Evolutionary conservation across 2,888 invertebrate species (phyloP), one percentile per base, ranked within the genome.

Genomic region (Slavum lentiscoides): DNA sequence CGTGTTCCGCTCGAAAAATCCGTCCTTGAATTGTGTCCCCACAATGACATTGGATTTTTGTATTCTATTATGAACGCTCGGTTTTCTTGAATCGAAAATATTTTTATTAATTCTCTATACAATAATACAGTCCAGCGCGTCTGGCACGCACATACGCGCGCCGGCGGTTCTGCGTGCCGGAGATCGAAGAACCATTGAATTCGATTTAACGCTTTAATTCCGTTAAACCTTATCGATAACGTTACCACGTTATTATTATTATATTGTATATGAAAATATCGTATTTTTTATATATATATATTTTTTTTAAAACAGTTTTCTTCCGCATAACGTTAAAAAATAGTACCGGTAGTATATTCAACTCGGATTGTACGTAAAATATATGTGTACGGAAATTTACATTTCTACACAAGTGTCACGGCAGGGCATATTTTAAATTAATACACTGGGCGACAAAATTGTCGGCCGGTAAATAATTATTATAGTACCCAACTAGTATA

Each of bases 161-260:
- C n/a, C n/a, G n/a, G n/a, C n/a, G n/a, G n/a, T n/a, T n/a, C n/a
- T n/a, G n/a, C n/a, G n/a, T n/a, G 30, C 30, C 30, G 30, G 9
- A 64, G 0, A 39, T 62, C 64, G 7, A 70, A 23, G 7, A 70
- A 23, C 64, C 77, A 58, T 80, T 80, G 77, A 64, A 70, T 80
- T 80, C 70, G 55, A 80, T 80, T 80, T 80, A 80, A 80, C 77
- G 77, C 77, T 80, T 62, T 72, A 58, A 80, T 80, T 72, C n/a
- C 3, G 70, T 80, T 70, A 80, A 77, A 80, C 64, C 77, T 39
- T 80, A 39, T 70, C 77, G 62, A 21, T 43, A 23, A 43, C 7
- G 2, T 75, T 21, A 11, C 3, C 3, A 3, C 23, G 30, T 67
- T 58, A 39, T 23, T 23, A 21, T 39, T 58, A 49, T 49, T 74